Percentiles rank a stretch among this genome's conserved stretches.
Evolutionary conservation across 2,113 vertebrate species (phyloP).

Genomic region (Leptocoma aspasia): DNA sequence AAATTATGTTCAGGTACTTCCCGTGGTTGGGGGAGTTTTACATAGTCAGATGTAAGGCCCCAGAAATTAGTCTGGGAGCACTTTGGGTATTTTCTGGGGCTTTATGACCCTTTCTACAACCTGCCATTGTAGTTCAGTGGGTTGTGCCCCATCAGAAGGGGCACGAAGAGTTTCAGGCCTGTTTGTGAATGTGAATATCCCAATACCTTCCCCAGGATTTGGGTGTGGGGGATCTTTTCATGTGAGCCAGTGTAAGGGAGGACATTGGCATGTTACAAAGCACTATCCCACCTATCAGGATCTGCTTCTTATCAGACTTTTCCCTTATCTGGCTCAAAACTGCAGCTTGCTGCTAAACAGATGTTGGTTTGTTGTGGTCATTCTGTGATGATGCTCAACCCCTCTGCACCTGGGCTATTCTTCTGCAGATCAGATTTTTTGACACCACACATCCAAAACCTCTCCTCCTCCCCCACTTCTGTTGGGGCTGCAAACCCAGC

Average conservation of each 20-base stretch:
- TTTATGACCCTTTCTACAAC: not conserved
- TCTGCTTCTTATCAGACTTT: not conserved
- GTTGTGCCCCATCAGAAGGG: not conserved
- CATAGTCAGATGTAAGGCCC: not conserved
- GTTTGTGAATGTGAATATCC: not conserved
- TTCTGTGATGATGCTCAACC: not conserved
- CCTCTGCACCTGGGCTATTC: not conserved
- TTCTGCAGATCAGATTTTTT: not conserved
- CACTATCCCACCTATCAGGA: not conserved
- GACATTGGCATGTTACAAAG: not conserved
- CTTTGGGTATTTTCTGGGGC: not conserved
- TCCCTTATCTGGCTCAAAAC: not conserved
- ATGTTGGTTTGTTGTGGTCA: not conserved
- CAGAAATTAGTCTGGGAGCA: not conserved
- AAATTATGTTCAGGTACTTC: not conserved
- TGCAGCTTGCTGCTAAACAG: not conserved
- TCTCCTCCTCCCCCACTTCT: not conserved
- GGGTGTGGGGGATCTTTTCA: not conserved
- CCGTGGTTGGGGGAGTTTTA: not conserved
- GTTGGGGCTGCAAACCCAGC: not conserved
- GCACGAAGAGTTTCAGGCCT: not conserved
- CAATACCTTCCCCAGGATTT: not conserved
- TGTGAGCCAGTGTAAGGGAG: not conserved
- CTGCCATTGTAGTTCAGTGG: not conserved
- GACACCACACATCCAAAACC: not conserved